Conservation (phyloP, 2,113 vertebrate species). For the Gambusia holbrooki region DNA sequence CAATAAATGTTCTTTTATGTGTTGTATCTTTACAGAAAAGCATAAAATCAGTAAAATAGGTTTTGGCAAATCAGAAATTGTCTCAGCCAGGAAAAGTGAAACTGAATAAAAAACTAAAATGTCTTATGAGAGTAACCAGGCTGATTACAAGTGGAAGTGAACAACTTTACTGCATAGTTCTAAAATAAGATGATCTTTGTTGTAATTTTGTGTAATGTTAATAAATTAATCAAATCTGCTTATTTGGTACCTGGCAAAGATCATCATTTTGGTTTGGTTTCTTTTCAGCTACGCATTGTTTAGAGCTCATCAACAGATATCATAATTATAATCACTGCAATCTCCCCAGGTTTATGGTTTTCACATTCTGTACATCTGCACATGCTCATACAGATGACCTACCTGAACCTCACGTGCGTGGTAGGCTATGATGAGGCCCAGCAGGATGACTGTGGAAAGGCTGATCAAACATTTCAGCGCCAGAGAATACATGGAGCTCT, state of each 20-base stretch:
- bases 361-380: background rate
- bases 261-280: background rate
- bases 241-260: background rate
- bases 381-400: slow-evolving; percentile 41
- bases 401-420: slow-evolving; percentile 97
- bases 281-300: background rate
- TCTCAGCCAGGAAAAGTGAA: background rate
- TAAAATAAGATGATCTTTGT: background rate
- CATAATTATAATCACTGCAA: background rate
- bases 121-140: background rate
- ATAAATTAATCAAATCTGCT: background rate
- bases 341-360: background rate
- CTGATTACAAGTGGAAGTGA: no score
- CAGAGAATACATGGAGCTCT: slow-evolving; percentile 93
- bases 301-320: background rate
- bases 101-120: background rate
- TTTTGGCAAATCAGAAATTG: background rate
- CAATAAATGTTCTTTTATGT: background rate
- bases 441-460: slow-evolving; percentile 93
- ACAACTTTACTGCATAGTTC: background rate
- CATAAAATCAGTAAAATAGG: background rate
- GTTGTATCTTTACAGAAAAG: no score
- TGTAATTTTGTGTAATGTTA: background rate
- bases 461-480: slow-evolving; percentile 98
- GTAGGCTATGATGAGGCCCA: slow-evolving; percentile 95